Base-by-base conservation (phyloP, 1,140 invertebrate genomes). In the Archivesica marissinica region DNA sequence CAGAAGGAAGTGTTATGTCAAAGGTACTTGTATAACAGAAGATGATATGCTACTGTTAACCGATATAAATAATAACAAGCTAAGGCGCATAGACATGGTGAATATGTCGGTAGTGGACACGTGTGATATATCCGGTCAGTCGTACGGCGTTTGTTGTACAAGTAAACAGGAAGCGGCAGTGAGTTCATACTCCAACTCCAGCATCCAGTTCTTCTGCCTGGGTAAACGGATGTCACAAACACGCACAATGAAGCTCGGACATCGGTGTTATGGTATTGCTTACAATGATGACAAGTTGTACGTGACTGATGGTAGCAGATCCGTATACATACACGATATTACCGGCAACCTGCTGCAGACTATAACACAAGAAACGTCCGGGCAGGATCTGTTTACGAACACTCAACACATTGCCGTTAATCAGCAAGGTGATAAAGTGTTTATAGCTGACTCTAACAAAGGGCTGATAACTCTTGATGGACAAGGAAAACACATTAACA, bases 261-360 rank as follows among this genome's bases (percentile, higher is more conserved):
- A 50, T 13, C 68, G 64, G 50, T 75, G 80, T 41, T 38, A 70
- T 20, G 80, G 80, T 0, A 83, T 83, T 0, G 80, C 80, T 20
- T 75, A 75, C 52, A 72, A 83, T 11, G 64, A 64, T 28, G 33
- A 59, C 35, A 6, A 64, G 54, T 41, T 83, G 20, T 83, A 72
- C 41, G 50, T 83, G 2, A 83, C 80, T 30, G 39, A 28, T 41
- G 80, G 80, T 9, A 56, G 80, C 11, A 70, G 80, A 2, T 68
- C 74, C 23, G 80, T 68, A 23, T 68, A 83, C 44, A 75, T 83
- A 56, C 68, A 83, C 20, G 80, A 70, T 1, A 35, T 83, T 28
- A 44, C 54, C 20, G 80, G 80, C 17, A 70, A 28, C 17, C 28
- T 75, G 35, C 28, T 83, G n/a, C 23, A 70, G n/a, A 70, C 75